phyloP scores from a whole-genome alignment of 1,140 invertebrate genomes.

The Micrasema longulum region DNA sequence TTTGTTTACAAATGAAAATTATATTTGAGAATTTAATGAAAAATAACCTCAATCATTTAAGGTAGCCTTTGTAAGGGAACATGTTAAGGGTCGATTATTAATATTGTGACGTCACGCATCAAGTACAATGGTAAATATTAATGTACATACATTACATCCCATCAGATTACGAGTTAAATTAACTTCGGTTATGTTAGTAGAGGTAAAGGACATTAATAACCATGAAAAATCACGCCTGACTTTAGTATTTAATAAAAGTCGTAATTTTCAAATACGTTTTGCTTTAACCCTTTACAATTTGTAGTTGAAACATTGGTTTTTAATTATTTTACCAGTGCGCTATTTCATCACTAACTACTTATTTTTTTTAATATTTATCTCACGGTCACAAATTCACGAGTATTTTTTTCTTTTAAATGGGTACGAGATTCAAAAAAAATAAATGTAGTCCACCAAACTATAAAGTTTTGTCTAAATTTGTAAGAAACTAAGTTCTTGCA shows the following conservation, averaged over 20 bases:
- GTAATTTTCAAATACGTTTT: slow-evolving; percentile 8
- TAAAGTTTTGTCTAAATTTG: too few relatives aligned
- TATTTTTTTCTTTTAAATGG: too few relatives aligned
- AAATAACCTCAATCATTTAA: not conserved
- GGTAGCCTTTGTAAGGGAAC: too few relatives aligned
- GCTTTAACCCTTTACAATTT: not conserved
- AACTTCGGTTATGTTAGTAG: not conserved
- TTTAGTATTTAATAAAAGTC: slow-evolving; percentile 20
- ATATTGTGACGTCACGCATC: slow-evolving; percentile 23
- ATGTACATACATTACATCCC: slow-evolving; percentile 8
- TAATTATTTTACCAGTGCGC: not conserved
- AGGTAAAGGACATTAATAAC: slow-evolving; percentile 20
- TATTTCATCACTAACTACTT: not conserved
- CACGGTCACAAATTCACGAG: too few relatives aligned
- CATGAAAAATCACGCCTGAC: slow-evolving; percentile 11
- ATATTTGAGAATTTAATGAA: not conserved
- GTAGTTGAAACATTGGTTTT: not conserved
- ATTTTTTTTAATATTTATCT: too few relatives aligned
- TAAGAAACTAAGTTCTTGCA: too few relatives aligned
- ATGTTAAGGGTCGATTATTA: not conserved
- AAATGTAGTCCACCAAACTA: too few relatives aligned
- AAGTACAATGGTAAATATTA: not conserved
- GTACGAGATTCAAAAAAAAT: too few relatives aligned
- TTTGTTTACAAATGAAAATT: too few relatives aligned
- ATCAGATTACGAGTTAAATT: not conserved